A percentile compares a stretch with the other conserved stretches of the same genome.
Evolutionary conservation across 2,113 vertebrate genomes (phyloP).

Genomic region (Lutjanus erythropterus): DNA sequence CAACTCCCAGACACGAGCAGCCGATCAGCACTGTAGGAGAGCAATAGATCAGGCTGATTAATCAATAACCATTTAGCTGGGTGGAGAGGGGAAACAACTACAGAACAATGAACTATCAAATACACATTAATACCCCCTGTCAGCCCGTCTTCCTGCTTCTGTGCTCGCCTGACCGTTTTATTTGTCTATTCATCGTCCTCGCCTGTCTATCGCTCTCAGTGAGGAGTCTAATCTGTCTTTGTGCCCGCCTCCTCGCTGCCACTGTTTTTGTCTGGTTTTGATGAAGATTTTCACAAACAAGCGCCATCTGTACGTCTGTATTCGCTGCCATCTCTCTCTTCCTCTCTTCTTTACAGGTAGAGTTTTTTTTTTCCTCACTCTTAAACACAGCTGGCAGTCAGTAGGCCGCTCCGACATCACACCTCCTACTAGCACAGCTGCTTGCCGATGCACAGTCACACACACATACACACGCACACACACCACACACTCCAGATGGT

Average conservation of each 20-base stretch:
- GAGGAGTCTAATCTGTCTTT: constrained; percentile 30
- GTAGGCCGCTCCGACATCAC: constrained; percentile 67
- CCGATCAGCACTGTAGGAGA: constrained; percentile 75
- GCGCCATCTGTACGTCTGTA: constrained; percentile 58
- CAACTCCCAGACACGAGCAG: constrained; percentile 69
- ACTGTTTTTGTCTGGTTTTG: constrained; percentile 25
- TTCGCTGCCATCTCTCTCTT: constrained; percentile 24
- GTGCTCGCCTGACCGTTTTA: constrained; percentile 52
- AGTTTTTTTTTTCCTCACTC: constrained; percentile 55
- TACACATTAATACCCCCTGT: constrained; percentile 73
- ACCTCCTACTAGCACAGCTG: constrained; percentile 71
- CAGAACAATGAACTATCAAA: constrained; percentile 82
- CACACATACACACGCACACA: constrained; percentile 30
- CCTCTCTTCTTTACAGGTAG: constrained; percentile 48
- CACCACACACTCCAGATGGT: constrained; percentile 64
- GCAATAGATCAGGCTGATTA: constrained; percentile 83
- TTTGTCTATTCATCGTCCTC: constrained; percentile 42
- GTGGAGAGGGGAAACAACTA: constrained; percentile 79
- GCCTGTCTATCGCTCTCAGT: constrained; percentile 30
- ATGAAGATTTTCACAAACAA: constrained; percentile 61
- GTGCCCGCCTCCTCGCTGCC: background rate
- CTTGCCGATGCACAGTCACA: constrained; percentile 30
- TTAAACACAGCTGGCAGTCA: constrained; percentile 72
- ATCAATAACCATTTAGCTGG: constrained; percentile 84
- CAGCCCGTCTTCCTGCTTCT: constrained; percentile 65